These are phyloP conservation scores for Choloepus hoffmanni DNA, from an alignment of 2,113 vertebrate genomes.

Conservation along the genomic window DNA sequence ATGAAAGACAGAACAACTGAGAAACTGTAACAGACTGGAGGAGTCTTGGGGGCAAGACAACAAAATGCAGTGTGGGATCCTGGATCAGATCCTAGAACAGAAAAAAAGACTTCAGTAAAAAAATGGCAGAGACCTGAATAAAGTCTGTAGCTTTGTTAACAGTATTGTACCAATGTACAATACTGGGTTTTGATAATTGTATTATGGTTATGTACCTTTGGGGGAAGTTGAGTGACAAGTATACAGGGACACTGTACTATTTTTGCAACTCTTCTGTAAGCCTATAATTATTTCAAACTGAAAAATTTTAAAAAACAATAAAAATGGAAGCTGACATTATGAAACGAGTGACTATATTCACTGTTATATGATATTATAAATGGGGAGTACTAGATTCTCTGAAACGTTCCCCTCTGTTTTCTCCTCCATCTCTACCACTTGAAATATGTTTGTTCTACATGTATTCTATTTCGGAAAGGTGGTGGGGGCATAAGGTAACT, in stretches of 20 bases:
- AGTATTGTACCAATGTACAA: not conserved
- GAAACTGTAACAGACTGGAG: not conserved
- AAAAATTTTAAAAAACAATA: not conserved
- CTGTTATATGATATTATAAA: not conserved
- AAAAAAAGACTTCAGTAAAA: not conserved
- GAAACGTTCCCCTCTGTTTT: not conserved
- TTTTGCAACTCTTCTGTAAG: not conserved
- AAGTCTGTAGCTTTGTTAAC: not conserved
- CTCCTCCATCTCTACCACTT: not conserved
- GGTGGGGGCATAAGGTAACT: not conserved
- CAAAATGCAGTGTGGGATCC: not conserved
- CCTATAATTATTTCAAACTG: not conserved
- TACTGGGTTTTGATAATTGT: not conserved
- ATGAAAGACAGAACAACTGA: not conserved
- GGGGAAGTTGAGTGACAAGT: not conserved
- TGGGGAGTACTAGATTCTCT: not conserved
- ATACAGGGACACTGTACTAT: not conserved
- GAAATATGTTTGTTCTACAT: not conserved
- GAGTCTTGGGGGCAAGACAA: not conserved
- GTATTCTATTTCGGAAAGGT: not conserved
- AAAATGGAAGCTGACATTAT: not conserved
- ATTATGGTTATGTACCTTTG: fast-evolving
- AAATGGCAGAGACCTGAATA: not conserved
- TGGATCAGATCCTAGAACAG: not conserved
- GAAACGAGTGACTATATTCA: not conserved